Conservation (phyloP, 2,888 invertebrate species). For the Lithophane semibrunnea region DNA sequence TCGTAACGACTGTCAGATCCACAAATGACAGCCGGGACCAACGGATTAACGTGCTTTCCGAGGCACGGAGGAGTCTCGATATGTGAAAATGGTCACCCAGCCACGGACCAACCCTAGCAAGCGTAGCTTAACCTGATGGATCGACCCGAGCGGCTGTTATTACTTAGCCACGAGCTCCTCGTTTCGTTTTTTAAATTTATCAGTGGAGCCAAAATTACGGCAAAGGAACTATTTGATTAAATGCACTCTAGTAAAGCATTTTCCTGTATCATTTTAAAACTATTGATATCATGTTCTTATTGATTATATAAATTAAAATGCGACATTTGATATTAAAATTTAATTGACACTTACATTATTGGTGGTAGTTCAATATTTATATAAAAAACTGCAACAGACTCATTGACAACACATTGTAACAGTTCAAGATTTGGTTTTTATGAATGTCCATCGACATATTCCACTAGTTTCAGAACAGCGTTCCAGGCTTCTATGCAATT, state of each 20-base stretch:
- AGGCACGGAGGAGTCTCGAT: too few species aligned
- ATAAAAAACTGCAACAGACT: constrained; percentile 5
- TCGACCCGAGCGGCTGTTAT: too few species aligned
- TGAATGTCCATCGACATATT: constrained; percentile 77
- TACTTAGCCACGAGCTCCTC: too few species aligned
- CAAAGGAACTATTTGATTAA: too few species aligned
- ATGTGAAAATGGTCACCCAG: too few species aligned
- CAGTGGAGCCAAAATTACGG: too few species aligned
- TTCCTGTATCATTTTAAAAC: neutral
- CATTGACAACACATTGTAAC: constrained; percentile 20
- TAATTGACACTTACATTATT: constrained; percentile 40
- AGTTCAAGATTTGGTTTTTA: neutral
- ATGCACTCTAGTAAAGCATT: neutral
- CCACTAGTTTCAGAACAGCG: constrained; percentile 81
- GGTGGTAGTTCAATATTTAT: neutral
- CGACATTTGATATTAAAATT: constrained; percentile 26
- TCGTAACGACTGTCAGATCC: too few species aligned
- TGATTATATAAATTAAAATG: constrained; percentile 36
- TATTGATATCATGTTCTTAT: constrained; percentile 1
- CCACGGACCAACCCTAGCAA: too few species aligned
- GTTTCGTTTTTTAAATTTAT: too few species aligned
- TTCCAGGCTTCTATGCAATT: constrained; percentile 83
- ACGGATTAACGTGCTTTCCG: too few species aligned
- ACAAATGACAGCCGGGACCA: too few species aligned
- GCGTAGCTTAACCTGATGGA: too few species aligned